These are phyloP conservation scores for Ondatra zibethicus DNA, from an alignment of 2,113 vertebrate species.

Conservation along the genomic window DNA sequence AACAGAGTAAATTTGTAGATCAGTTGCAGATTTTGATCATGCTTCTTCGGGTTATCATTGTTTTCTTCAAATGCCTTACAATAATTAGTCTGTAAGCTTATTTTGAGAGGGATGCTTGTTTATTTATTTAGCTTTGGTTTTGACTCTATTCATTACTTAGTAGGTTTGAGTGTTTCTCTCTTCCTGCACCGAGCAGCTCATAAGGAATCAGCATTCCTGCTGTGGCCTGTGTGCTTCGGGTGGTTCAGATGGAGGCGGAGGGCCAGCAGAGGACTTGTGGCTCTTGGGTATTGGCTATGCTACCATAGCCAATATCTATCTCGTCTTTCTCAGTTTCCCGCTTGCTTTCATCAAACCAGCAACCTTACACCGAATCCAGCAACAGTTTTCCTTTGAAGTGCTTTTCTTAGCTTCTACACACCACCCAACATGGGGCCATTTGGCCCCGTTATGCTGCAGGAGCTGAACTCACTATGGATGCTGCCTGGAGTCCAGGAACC, in stretches of 20 bases:
- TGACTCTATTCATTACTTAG: neutral
- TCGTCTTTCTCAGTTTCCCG: neutral
- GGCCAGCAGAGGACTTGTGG: neutral
- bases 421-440: neutral
- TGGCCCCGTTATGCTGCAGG: neutral
- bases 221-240: neutral
- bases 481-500: neutral
- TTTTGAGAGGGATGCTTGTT: neutral
- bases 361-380: neutral
- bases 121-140: neutral
- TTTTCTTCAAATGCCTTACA: neutral
- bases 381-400: neutral
- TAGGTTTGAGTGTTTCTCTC: neutral
- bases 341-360: neutral
- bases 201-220: neutral
- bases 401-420: neutral
- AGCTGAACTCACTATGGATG: neutral
- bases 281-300: neutral
- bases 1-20: conserved; percentile 16
- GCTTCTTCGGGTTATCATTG: neutral
- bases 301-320: neutral
- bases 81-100: neutral
- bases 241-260: neutral
- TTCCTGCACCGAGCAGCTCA: neutral
- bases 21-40: neutral